Base-by-base conservation (phyloP, 1,140 invertebrate genomes). In the Idris sp. region DNA sequence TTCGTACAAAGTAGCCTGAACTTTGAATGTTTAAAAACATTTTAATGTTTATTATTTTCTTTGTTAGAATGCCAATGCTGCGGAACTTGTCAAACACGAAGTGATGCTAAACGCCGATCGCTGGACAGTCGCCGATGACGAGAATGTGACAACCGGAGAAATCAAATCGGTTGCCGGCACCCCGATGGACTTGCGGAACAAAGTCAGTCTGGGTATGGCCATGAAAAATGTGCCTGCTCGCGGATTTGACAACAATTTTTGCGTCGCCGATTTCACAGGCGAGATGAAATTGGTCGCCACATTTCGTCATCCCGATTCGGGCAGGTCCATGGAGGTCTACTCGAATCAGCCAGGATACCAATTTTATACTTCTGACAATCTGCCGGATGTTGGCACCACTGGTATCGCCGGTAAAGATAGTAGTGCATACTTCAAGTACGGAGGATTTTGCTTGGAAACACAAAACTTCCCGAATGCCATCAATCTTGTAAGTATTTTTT, bases 381-480 rank as follows among this genome's bases (percentile, higher is more conserved):
- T 98, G 1, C 93, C 93, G 0, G 84, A 86, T 19, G 77, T 10
- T 5, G 68, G 48, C 8, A 36, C 51, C 0, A 48, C 43, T 3
- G 88, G 88, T 80, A 79, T 93, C 8, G 44, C 79, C 11, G 96
- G 96, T 2, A 97, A 97, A 87, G 83, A 86, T 0, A 91, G 91
- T 7, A 87, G 86, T 0, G 79, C 83, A 0, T 98, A 97, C 80
- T 89, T 89, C 8, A 91, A 92, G 69, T 95, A 97, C 74, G 93
- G 92, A 0, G 94, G 92, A 0, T 93, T 98, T 67, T 97, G 95
- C 80, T 87, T 98, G 25, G 96, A 98, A 85, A 96, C 97, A 0
- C 96, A 98, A 85, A 95, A 94, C 78, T 98, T 93, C 89, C 97
- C 97, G 0, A 93, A 98, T 87, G 94, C 96, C 7, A 86, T 97